These are phyloP conservation scores for Lanistes nyassanus DNA, from an alignment of 1,140 invertebrate species.

Conservation along the genomic window DNA sequence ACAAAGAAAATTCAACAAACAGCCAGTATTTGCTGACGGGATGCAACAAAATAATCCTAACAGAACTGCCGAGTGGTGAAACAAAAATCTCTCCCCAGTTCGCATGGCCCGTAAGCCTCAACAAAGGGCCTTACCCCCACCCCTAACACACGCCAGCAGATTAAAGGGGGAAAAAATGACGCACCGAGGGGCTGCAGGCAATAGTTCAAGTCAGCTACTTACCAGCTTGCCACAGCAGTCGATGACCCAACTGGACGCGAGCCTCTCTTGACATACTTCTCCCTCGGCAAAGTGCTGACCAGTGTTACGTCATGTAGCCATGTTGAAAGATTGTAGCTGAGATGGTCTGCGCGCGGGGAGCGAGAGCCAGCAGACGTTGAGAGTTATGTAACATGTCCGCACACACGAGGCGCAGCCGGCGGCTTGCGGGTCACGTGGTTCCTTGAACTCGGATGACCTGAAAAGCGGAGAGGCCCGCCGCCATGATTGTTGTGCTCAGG, in stretches of 20 bases:
- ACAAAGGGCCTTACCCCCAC: neutral
- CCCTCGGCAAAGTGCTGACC: neutral
- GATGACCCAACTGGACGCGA: neutral
- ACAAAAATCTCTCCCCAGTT: no score
- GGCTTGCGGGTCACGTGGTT: conserved; percentile 11
- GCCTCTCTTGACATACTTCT: conserved; percentile 15
- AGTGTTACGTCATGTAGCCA: conserved; percentile 6
- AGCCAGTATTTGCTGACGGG: no score
- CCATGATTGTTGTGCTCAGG: neutral
- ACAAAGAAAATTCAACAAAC: no score
- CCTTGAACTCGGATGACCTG: conserved; percentile 20
- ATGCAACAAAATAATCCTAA: no score
- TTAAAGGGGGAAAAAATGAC: neutral
- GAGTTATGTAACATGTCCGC: conserved; percentile 24
- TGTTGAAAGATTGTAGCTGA: neutral
- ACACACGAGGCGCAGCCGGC: neutral
- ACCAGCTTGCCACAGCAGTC: neutral
- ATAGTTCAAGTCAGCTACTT: neutral
- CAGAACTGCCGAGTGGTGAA: no score
- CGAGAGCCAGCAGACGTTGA: neutral
- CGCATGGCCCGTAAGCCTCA: neutral
- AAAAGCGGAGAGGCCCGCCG: neutral
- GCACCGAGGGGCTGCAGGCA: neutral
- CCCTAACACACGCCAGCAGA: neutral
- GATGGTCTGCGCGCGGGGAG: neutral